Conservation (phyloP, 2,888 invertebrate genomes). For the Dexiosoma caninum region DNA sequence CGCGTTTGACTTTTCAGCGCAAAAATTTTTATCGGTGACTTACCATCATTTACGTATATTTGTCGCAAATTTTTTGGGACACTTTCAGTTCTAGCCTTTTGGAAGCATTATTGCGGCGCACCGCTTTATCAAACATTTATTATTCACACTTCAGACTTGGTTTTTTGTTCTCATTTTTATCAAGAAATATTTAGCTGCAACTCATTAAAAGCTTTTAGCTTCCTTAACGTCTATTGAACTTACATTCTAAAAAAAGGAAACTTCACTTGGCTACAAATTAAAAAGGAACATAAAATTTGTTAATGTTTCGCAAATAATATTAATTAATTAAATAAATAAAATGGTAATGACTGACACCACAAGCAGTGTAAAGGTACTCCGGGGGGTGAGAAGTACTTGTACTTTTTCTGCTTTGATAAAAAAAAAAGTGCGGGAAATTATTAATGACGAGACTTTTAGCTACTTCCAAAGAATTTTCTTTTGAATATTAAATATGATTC, state of each 20-base stretch:
- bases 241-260: conserved; percentile 5
- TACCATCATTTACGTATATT: too few species aligned
- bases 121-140: not conserved
- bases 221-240: conserved; percentile 54
- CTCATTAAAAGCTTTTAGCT: conserved; percentile 31
- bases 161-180: not conserved
- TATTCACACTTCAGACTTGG: conserved; percentile 34
- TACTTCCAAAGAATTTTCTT: too few species aligned
- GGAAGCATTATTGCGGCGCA: not conserved
- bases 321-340: conserved; percentile 55
- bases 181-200: conserved; percentile 6
- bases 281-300: conserved; percentile 45
- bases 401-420: conserved; percentile 3
- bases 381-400: conserved; percentile 19
- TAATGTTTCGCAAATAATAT: conserved; percentile 58
- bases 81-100: too few species aligned
- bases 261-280: conserved; percentile 48
- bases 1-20: too few species aligned
- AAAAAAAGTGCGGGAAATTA: not conserved
- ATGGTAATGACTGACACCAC: conserved; percentile 21
- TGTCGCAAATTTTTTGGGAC: too few species aligned
- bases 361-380: not conserved
- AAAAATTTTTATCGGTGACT: too few species aligned
- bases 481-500: not conserved
- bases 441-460: not conserved